Base-by-base conservation (phyloP, 2,888 invertebrate genomes). In the Drosophila kambysellisi region DNA sequence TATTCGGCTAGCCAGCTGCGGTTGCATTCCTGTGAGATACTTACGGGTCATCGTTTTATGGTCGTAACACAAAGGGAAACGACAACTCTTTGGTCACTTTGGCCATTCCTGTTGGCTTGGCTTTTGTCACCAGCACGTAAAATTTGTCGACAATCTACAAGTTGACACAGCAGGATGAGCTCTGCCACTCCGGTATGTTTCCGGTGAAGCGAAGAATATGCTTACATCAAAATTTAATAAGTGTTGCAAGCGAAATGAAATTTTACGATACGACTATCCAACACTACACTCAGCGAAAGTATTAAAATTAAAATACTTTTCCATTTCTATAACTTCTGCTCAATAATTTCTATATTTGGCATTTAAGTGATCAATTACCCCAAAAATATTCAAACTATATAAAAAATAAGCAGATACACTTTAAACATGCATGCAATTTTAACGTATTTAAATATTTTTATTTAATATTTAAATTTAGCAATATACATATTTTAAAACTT, bases 11-110 rank as follows among this genome's bases (percentile, higher is more conserved):
- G 46, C 54, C 48, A 46, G 64, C 71, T 63, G 72, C 71, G 74
- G 71, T 71, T 72, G 76, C 76, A 70, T 75, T 72, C 74, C 77
- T 70, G 61, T 70, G 71, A 81, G 79, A 86, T 79, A 78, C 80
- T 89, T 83, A 80, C 80, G 83, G 89, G 88, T 90, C 88, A 89
- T 87, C 83, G 84, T 84, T 85, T 89, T 79, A 79, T 82, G 79
- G 71, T 59, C 58, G 35, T 57, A 74, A 58, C 68, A 65, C 50
- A 50, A 48, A 39, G 50, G 72, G 56, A 75, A 78, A 57, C 65
- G 70, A 61, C 75, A 69, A 64, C 61, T 69, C 70, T 70, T 70
- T 73, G 83, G 76, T 64, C 74, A 73, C 70, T 62, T 78, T 70
- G 37, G 68, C 64, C 74, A 67, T 65, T 71, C 64, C 64, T 68